Base-by-base conservation (phyloP, 1,140 invertebrate genomes). In the Paralvinella palmiformis region DNA sequence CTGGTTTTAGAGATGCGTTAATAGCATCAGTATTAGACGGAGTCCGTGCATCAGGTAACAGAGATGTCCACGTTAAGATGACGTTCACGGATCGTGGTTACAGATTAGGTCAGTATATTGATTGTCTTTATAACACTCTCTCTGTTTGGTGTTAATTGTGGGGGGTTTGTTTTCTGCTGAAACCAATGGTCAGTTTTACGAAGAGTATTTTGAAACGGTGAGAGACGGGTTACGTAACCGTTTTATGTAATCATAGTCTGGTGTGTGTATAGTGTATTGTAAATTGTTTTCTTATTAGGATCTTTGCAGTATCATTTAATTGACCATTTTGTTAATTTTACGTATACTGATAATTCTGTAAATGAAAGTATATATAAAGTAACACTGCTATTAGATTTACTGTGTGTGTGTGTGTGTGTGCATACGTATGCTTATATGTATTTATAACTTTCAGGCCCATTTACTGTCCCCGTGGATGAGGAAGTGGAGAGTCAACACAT, bases 1-100 rank as follows among this genome's bases (percentile, higher is more conserved):
- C n/a, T 41, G 37, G 10, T 57, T 57, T 57, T 67, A 90, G 96
- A 72, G 97, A 99, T 84, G 91, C 94, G 0, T 77, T 99, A 53
- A 77, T 99, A 53, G 95, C 96, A 1, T 96, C 96, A 3, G 79
- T 99, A 15, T 79, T 99, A 63, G 97, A 99, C 82, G 94, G 94
- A 48, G 93, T 97, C 13, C 84, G 96, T 70, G 94, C 93, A 20
- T 94, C 94, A 29, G 96, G 96, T 1, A 99, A 99, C 78, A 85
- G 90, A 72, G 92, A 98, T 83, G 91, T 99, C n/a, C 94, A 96
- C 82, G 91, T 99, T 2, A 90, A 90, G 73, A 95, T 95, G 84
- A 76, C 65, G 56, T 84, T 84, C 20, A 93, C 92, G 50, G 85
- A 89, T 48, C 83, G 92, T 64, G 91, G 92, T 0, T 89, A 91